Conservation (phyloP, 2,888 invertebrate species). For the Zonitis immaculata region DNA sequence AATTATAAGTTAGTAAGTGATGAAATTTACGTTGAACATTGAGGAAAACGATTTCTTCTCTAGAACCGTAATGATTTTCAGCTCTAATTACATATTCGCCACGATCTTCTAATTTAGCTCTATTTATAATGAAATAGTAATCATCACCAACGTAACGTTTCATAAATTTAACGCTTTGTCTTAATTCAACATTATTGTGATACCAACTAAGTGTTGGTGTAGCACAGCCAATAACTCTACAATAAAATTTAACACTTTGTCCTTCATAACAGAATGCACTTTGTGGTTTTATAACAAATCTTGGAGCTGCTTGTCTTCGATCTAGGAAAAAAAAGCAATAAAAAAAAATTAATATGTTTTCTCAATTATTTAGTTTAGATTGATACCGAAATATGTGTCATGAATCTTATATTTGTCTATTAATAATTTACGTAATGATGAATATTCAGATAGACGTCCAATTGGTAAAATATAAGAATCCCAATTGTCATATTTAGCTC, state of each 20-base stretch:
- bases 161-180: conserved; percentile 99
- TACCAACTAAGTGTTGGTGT: conserved; percentile 95
- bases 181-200: conserved; percentile 84
- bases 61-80: conserved; percentile 92
- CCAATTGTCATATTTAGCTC: conserved; percentile 76
- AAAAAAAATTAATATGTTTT: background rate
- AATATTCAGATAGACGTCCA: conserved; percentile 96
- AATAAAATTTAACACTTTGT: conserved; percentile 95
- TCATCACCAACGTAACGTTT: conserved; percentile 95
- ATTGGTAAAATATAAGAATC: conserved; percentile 86
- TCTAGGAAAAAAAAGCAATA: conserved; percentile 64
- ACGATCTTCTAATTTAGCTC: conserved; percentile 90
- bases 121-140: conserved; percentile 96
- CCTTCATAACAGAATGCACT: conserved; percentile 96
- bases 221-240: conserved; percentile 91
- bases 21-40: conserved; percentile 83
- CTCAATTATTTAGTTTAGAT: background rate
- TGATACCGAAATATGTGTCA: conserved; percentile 84
- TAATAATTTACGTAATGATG: conserved; percentile 89
- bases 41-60: conserved; percentile 94
- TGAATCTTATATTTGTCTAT: conserved; percentile 96
- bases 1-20: background rate
- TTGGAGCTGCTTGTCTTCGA: conserved; percentile 94
- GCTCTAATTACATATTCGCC: conserved; percentile 97
- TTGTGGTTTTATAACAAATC: conserved; percentile 95